phyloP scores from a whole-genome alignment of 1,140 invertebrate genomes.

The Lethrus apterus region DNA sequence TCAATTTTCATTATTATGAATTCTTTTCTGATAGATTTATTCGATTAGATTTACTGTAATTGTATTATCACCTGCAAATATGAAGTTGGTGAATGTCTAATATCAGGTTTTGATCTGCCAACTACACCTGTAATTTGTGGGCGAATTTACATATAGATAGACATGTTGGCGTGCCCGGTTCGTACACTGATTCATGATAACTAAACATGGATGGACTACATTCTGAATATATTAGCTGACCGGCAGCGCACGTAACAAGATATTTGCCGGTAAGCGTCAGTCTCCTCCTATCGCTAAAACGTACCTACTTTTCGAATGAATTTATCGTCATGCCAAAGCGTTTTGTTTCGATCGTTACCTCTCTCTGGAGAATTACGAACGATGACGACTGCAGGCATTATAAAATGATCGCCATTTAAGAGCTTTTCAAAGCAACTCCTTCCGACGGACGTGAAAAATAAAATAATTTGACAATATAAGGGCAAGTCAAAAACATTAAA shows the following conservation, averaged over 20 bases:
- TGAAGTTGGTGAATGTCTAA: slow-evolving; percentile 9
- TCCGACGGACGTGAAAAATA: neutral
- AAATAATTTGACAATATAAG: neutral
- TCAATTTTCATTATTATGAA: no score
- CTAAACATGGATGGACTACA: slow-evolving; percentile 20
- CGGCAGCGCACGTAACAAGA: slow-evolving; percentile 15
- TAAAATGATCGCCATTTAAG: slow-evolving; percentile 5
- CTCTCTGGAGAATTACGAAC: slow-evolving; percentile 9
- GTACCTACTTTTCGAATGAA: slow-evolving; percentile 4
- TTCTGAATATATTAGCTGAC: slow-evolving; percentile 18
- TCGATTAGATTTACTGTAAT: slow-evolving; percentile 18
- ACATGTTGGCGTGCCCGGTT: slow-evolving; percentile 11
- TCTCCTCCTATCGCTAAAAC: slow-evolving; percentile 6
- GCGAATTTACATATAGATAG: slow-evolving; percentile 23
- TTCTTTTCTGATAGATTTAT: no score
- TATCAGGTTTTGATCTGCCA: slow-evolving; percentile 19
- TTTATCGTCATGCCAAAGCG: slow-evolving; percentile 13
- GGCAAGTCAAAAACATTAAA: neutral
- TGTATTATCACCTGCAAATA: slow-evolving; percentile 21
- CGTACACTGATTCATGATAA: slow-evolving; percentile 19
- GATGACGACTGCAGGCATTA: slow-evolving; percentile 8
- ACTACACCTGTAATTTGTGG: slow-evolving; percentile 23
- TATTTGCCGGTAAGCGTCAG: slow-evolving; percentile 9
- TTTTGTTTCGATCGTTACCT: slow-evolving; percentile 7
- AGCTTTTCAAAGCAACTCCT: neutral